Conservation (phyloP, 2,113 vertebrate genomes). For the Hippoglossus stenolepis region DNA sequence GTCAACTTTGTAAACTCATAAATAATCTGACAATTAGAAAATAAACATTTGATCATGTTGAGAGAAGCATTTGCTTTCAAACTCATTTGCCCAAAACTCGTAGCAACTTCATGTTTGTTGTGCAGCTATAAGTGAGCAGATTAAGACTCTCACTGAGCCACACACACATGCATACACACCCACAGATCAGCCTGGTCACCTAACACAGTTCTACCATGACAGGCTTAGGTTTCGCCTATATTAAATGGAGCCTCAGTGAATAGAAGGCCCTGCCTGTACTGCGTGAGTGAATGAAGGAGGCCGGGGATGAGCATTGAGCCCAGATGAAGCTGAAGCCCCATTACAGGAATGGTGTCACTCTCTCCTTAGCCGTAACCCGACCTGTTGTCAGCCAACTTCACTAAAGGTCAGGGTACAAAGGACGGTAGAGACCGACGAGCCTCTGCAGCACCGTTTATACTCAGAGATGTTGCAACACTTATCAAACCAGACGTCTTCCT, state of each 20-base stretch:
- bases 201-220: constrained; percentile 71
- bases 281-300: constrained; percentile 77
- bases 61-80: constrained; percentile 7
- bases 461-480: not conserved
- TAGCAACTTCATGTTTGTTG: constrained; percentile 7
- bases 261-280: constrained; percentile 61
- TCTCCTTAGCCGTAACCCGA: constrained; percentile 79
- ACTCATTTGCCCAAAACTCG: not conserved
- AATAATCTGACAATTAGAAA: too few species aligned
- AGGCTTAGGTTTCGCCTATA: constrained; percentile 80
- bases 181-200: constrained; percentile 70
- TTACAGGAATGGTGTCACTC: constrained; percentile 77
- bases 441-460: not conserved
- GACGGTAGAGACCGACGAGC: constrained; percentile 28
- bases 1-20: too few species aligned
- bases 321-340: constrained; percentile 71
- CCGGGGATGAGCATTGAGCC: constrained; percentile 67
- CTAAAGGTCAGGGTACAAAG: constrained; percentile 70
- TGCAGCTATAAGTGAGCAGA: constrained; percentile 34
- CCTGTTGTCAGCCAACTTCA: constrained; percentile 57
- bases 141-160: constrained; percentile 52
- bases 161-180: constrained; percentile 39
- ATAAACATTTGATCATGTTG: too few species aligned
- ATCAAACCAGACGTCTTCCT: constrained; percentile 3
- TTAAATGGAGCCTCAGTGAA: constrained; percentile 81